A percentile compares a stretch with the other conserved stretches of the same genome.
Conservation (phyloP, 2,113 vertebrate genomes). For the Turnix velox region DNA sequence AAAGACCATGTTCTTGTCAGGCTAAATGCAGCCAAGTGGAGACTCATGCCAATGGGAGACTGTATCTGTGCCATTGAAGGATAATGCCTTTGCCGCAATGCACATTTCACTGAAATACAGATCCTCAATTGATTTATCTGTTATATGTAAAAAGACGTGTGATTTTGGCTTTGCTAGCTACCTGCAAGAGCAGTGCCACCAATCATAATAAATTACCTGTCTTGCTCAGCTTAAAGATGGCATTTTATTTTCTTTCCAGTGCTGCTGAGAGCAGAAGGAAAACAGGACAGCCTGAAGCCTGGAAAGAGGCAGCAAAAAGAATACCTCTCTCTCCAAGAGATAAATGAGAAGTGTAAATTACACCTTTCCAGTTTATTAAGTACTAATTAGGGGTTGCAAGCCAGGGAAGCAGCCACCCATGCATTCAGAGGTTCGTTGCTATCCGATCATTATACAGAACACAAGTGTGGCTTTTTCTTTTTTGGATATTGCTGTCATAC, state of each 20-base stretch:
- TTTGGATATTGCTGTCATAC: slow-evolving; percentile 1
- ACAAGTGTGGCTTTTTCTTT: background rate
- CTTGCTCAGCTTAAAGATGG: background rate
- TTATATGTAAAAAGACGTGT: background rate
- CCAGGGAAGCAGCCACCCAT: background rate
- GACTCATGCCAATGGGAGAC: background rate
- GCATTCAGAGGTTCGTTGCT: background rate
- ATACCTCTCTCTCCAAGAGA: background rate
- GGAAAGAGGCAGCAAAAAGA: background rate
- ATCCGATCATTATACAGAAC: slow-evolving; percentile 8
- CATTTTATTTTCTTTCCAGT: background rate
- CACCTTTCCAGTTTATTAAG: slow-evolving; percentile 39
- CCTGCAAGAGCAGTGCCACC: background rate
- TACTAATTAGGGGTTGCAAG: slow-evolving; percentile 37
- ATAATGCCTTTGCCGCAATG: background rate
- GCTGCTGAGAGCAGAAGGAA: background rate
- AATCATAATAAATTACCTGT: background rate
- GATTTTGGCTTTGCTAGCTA: background rate
- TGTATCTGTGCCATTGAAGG: accelerated
- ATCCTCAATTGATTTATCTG: background rate
- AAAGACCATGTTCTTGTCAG: accelerated
- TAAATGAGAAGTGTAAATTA: slow-evolving; percentile 38
- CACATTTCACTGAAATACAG: background rate
- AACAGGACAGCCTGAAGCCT: background rate
- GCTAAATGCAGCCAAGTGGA: background rate